Base-by-base conservation (phyloP, 1,140 invertebrate species). In the Nasonia vitripennis region DNA sequence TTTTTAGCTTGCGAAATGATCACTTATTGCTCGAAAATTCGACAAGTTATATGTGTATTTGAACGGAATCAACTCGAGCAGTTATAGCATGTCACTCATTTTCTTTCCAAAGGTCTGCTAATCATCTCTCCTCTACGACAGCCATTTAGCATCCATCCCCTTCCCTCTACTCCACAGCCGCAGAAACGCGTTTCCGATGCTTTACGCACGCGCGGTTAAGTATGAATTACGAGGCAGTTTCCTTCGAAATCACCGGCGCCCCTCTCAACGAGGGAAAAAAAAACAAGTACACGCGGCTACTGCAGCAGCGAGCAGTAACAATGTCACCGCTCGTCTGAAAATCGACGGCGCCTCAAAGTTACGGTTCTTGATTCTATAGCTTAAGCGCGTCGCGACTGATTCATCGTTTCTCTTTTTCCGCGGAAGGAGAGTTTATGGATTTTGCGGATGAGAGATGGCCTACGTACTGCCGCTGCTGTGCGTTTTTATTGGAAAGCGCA, bases 151-250 rank as follows among this genome's bases (percentile, higher is more conserved):
- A 27, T 62, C 55, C 4, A 23, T 74, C 45, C 27, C 6, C 55
- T 1, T n/a, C 2, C 48, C 17, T n/a, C 7, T 37, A 7, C 14
- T 9, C 51, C 6, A 62, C 45, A 67, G 62, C 27, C 71, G 23
- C 2, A 78, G 62, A 81, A 85, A 81, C 70, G 70, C 31, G 12
- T 83, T n/a, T 79, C 27, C 67, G 85, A 87, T 81, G 84, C 86
- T 88, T 87, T 87, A 84, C 81, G 83, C 27, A 27, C 67, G 67
- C 80, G 77, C 83, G 45, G 78, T 87, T 87, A 83, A 70, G 12
- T 83, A 78, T 79, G 85, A 86, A 82, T 86, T 86, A 86, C 80
- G 85, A 86, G 85, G 79, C 73, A 81, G 23, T 85, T 81, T 85
- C 81, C 78, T 45, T 77, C 71, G 41, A 85, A 85, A 85, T 85